phyloP scores from a whole-genome alignment of 2,888 invertebrate genomes.

The Rhingia campestris region DNA sequence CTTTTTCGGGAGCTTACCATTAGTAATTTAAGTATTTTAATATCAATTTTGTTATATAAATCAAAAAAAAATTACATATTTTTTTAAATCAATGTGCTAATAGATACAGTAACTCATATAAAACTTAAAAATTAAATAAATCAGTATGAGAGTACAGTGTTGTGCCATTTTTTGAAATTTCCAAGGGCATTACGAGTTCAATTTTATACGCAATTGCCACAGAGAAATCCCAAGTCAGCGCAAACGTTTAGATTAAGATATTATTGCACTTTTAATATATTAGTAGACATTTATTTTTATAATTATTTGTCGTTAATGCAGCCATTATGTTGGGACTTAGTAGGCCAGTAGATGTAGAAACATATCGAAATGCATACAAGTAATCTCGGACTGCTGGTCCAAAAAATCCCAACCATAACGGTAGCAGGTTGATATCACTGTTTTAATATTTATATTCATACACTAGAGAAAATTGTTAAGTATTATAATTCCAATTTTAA shows the following conservation, averaged over 20 bases:
- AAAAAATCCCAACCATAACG: constrained; percentile 83
- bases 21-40: no score
- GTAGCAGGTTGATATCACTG: constrained; percentile 72
- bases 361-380: constrained; percentile 51
- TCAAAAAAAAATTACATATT: no score
- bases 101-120: no score
- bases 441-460: background rate
- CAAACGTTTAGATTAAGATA: constrained; percentile 72
- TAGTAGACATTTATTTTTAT: background rate
- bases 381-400: constrained; percentile 82
- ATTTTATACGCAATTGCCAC: constrained; percentile 77
- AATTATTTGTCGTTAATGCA: constrained; percentile 76
- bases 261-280: background rate
- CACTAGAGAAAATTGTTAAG: background rate
- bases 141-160: constrained; percentile 74
- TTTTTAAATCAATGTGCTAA: no score
- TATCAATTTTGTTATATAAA: no score
- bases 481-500: background rate
- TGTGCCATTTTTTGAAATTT: constrained; percentile 80
- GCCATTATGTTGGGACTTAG: constrained; percentile 83
- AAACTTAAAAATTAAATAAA: background rate
- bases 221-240: constrained; percentile 79
- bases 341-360: constrained; percentile 82
- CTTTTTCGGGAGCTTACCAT: no score
- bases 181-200: constrained; percentile 79